A percentile compares a stretch with the other conserved stretches of the same genome.
Evolutionary conservation across 2,797 vertebrate species (phyloP).

Genomic region (Zalophus californianus): DNA sequence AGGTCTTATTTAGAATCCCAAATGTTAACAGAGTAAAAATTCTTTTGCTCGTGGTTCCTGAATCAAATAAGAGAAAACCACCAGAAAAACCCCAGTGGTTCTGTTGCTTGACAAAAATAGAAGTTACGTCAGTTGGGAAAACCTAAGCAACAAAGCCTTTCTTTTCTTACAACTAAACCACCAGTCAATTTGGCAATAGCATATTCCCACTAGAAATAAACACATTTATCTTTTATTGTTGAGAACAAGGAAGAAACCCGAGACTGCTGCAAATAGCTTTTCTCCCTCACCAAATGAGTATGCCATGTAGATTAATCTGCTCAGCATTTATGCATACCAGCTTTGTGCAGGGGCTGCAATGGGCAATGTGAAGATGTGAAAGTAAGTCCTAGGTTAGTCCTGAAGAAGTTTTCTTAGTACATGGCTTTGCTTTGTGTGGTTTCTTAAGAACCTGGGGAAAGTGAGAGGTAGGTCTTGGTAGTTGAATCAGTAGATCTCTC

Average conservation of each 20-base stretch:
- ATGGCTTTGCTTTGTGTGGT: background rate
- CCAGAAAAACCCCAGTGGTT: background rate
- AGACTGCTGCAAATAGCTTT: background rate
- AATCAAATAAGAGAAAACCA: background rate
- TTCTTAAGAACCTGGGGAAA: background rate
- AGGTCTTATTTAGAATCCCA: constrained; percentile 13
- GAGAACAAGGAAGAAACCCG: constrained; percentile 1
- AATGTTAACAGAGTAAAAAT: background rate
- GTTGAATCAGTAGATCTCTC: background rate
- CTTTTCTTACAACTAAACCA: background rate
- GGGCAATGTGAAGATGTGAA: background rate
- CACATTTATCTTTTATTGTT: background rate
- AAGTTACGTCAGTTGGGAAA: constrained; percentile 12
- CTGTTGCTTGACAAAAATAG: background rate
- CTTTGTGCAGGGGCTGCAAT: background rate
- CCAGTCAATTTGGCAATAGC: background rate
- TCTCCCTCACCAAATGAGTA: background rate
- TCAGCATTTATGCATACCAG: background rate
- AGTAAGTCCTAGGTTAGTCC: background rate
- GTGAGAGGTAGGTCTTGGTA: background rate
- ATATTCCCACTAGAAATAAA: constrained; percentile 31
- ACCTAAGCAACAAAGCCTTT: constrained; percentile 33
- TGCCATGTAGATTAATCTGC: background rate
- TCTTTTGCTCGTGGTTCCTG: background rate
- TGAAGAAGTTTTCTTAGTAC: background rate